Conservation (phyloP, 2,113 vertebrate species). For the Aldabrachelys gigantea region DNA sequence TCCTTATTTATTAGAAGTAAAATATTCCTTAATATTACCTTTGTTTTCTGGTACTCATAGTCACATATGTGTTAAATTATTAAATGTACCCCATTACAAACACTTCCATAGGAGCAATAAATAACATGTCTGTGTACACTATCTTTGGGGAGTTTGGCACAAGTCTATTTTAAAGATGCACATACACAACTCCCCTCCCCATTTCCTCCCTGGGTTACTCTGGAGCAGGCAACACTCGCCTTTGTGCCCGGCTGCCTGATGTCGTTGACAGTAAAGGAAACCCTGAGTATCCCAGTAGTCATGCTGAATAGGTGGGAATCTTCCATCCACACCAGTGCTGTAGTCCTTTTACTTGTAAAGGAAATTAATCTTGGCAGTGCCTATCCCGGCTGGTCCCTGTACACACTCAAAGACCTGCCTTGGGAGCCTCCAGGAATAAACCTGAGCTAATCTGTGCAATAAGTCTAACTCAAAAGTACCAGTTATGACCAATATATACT, state of each 20-base stretch:
- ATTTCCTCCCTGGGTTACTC: not conserved
- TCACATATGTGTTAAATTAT: fast-evolving
- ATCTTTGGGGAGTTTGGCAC: not conserved
- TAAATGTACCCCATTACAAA: not conserved
- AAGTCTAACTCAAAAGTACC: not conserved
- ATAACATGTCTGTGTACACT: not conserved
- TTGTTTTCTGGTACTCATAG: not conserved
- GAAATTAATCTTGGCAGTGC: too few species aligned
- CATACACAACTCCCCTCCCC: too few species aligned
- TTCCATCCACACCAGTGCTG: not conserved
- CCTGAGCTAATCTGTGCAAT: not conserved
- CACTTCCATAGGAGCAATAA: not conserved
- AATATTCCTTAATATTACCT: not conserved
- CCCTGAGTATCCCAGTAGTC: not conserved
- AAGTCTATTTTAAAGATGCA: not conserved
- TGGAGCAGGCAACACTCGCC: not conserved
- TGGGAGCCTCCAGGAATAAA: not conserved
- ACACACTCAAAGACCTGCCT: too few species aligned
- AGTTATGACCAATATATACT: not conserved
- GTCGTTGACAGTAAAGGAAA: not conserved
- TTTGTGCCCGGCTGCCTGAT: not conserved
- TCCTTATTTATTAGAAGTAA: not conserved
- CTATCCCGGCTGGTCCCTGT: too few species aligned
- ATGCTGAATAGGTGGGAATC: not conserved
- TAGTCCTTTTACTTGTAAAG: not conserved